phyloP scores from a whole-genome alignment of 2,888 invertebrate genomes.

The Rotaria magnacalcarata region DNA sequence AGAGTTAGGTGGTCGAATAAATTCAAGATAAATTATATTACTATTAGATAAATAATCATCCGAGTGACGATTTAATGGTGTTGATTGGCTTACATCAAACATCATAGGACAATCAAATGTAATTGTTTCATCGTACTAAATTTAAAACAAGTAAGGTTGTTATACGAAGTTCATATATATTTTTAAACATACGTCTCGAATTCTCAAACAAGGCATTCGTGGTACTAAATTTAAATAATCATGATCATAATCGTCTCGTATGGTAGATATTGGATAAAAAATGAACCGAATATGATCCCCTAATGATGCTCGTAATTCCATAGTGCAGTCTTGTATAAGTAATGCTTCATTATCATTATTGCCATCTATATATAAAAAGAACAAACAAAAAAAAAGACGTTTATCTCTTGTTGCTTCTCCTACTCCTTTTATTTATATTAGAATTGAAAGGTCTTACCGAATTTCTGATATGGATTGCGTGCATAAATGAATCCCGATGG shows the following conservation, averaged over 20 bases:
- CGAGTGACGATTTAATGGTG: not conserved
- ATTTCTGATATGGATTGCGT: not conserved
- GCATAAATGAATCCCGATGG: conserved; percentile 30
- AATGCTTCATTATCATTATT: not conserved
- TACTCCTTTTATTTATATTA: not conserved
- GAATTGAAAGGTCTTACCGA: not conserved
- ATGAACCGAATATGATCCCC: not conserved
- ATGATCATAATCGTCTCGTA: not conserved
- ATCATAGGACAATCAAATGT: not conserved
- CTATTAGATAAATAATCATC: not conserved
- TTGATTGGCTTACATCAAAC: not conserved
- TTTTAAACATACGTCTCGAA: not conserved
- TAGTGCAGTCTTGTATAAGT: not conserved
- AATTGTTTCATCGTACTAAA: not conserved
- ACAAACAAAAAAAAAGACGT: not conserved
- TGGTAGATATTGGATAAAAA: not conserved
- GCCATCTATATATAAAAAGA: not conserved
- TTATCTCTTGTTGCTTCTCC: not conserved
- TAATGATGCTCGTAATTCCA: not conserved
- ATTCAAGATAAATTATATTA: not conserved
- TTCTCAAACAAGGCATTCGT: not conserved
- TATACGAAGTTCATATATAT: not conserved
- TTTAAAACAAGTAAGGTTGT: not conserved
- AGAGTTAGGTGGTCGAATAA: not conserved
- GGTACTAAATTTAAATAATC: not conserved